Evolutionary conservation across 2,113 vertebrate genomes (phyloP), one percentile per base, ranked within the genome.

Genomic region (Oreochromis tanganicae): DNA sequence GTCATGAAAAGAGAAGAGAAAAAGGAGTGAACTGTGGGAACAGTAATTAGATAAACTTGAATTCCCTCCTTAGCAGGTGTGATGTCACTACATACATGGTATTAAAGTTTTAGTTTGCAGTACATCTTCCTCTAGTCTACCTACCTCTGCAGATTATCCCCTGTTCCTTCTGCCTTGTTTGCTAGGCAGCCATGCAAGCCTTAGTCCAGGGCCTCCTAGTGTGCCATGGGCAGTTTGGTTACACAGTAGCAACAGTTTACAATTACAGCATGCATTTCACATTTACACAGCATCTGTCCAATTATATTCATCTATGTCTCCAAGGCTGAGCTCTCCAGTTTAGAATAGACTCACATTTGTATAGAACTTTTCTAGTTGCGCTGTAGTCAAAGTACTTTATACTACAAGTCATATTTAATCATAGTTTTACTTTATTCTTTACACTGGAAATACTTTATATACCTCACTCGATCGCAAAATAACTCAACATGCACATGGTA

Each of bases 321-420:
- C n/a, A 3, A 24, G n/a, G 38, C 13, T 16, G 66, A 27, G 38
- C 36, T 14, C 7, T 43, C 38, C 66, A 71, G 36, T 12, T 71
- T 38, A 27, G 12, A 71, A 71, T 16, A 24, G 13, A 24, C 38
- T 46, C 66, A 16, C 38, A 71, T 71, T 46, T 27, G 21, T 43
- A 27, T 73, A 4, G 38, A 43, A 73, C 13, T 1, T 38, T 46
- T 16, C 21, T 46, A 19, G 9, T 13, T 73, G 38, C 0, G 46
- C n/a, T 71, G 12, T 43, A 71, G 17, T 66, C 9, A 66, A 66
- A 66, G 61, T 66, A 66, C 61, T 66, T 66, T 66, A 66, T 36
- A n/a, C 9, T 36, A 0, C 4, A 66, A 4, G 17, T n/a, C 36
- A 66, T n/a, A 66, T 66, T 66, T 36, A 66, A 36, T n/a, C 6